phyloP scores from a whole-genome alignment of 2,113 vertebrate species.

The Procavia capensis region DNA sequence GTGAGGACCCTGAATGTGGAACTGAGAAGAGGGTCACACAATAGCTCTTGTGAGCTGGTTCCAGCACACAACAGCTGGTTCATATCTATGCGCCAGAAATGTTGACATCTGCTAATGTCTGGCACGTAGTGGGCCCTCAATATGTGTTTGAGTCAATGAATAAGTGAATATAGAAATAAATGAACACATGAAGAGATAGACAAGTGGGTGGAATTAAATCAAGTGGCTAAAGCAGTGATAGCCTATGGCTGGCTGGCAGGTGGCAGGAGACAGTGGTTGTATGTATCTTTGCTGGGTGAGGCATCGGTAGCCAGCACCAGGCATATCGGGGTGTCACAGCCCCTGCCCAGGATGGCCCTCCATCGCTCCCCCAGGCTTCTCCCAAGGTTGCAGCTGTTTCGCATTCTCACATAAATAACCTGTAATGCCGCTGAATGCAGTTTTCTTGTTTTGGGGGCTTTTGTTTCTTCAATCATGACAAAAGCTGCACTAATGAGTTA shows the following conservation, averaged over 20 bases:
- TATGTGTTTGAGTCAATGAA: not conserved
- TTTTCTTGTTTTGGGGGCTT: slow-evolving; percentile 60
- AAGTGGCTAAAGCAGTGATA: not conserved
- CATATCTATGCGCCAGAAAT: not conserved
- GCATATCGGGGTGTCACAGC: not conserved
- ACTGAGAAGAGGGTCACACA: not conserved
- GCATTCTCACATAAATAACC: slow-evolving; percentile 64
- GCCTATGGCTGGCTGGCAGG: not conserved
- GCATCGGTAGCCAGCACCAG: not conserved
- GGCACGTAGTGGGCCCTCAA: not conserved
- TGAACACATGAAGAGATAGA: not conserved
- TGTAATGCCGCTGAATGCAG: not conserved
- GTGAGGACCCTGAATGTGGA: not conserved
- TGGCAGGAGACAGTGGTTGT: not conserved
- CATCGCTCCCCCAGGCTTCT: not conserved
- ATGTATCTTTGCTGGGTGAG: not conserved
- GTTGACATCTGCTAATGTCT: not conserved
- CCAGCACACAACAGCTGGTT: not conserved
- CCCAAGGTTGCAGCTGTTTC: not conserved
- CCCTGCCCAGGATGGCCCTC: not conserved
- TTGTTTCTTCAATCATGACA: slow-evolving; percentile 69
- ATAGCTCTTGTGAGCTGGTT: not conserved
- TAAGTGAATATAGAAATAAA: not conserved
- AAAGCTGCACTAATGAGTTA: slow-evolving; percentile 75
- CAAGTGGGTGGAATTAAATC: not conserved